Conservation (phyloP, 2,113 vertebrate genomes). For the Coreoperca whiteheadi region DNA sequence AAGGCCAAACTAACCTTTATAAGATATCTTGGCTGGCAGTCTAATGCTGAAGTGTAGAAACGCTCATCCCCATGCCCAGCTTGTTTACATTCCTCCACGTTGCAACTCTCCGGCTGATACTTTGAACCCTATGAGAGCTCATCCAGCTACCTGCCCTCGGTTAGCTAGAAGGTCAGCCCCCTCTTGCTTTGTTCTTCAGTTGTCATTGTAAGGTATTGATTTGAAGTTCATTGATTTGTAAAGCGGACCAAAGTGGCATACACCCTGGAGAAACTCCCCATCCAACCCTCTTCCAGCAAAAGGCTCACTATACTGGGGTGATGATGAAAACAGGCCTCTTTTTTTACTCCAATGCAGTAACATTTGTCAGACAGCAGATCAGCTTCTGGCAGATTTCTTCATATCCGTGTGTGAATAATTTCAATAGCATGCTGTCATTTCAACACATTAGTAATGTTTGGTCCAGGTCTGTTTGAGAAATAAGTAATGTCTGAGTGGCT, state of each 20-base stretch:
- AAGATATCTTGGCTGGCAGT: not conserved
- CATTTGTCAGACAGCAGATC: not conserved
- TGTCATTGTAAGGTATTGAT: conserved; percentile 22
- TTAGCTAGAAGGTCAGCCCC: not conserved
- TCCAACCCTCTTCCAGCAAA: not conserved
- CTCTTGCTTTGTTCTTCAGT: conserved; percentile 2
- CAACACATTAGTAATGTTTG: not conserved
- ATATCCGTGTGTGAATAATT: not conserved
- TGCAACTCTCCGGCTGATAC: conserved; percentile 12
- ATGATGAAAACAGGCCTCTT: not conserved
- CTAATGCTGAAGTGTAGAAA: not conserved
- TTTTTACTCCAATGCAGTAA: not conserved
- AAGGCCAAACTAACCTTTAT: not conserved
- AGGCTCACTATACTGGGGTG: not conserved
- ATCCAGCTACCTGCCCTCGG: not conserved
- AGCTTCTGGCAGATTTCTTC: not conserved
- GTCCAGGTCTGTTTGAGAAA: not conserved
- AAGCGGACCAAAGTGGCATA: not conserved
- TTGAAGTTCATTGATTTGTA: conserved; percentile 4
- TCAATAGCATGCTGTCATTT: not conserved
- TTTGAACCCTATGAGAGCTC: conserved; percentile 8
- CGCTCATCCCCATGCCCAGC: not conserved
- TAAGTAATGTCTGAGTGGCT: not conserved
- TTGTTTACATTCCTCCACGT: conserved; percentile 28
- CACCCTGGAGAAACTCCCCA: not conserved